Evolutionary conservation across 2,888 invertebrate species (phyloP).

Genomic region (Drosophila tanythrix): DNA sequence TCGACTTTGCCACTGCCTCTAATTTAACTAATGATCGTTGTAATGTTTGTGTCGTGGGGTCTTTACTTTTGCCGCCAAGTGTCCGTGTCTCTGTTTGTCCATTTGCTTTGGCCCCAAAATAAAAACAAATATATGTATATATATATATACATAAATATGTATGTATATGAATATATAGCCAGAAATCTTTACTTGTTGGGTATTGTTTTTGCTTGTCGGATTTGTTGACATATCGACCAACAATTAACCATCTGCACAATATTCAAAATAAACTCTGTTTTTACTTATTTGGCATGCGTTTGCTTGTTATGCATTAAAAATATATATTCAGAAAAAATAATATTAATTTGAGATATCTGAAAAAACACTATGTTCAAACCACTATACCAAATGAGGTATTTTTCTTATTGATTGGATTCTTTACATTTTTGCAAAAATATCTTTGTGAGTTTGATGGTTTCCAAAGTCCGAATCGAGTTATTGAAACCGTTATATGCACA

Average conservation of each 20-base stretch:
- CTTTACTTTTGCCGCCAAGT: constrained; percentile 70
- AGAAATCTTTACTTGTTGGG: constrained; percentile 32
- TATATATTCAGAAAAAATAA: background rate
- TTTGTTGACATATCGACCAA: constrained; percentile 56
- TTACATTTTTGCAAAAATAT: background rate
- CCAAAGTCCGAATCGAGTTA: background rate
- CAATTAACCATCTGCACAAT: constrained; percentile 67
- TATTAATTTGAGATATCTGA: background rate
- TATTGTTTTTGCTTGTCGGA: constrained; percentile 56
- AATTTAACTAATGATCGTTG: constrained; percentile 83
- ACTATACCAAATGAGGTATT: background rate
- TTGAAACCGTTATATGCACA: background rate
- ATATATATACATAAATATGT: background rate
- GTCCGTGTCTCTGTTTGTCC: constrained; percentile 69
- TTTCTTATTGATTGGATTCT: background rate
- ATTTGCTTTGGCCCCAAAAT: constrained; percentile 62
- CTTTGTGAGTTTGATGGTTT: background rate
- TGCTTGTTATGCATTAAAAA: constrained; percentile 7
- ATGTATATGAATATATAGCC: background rate
- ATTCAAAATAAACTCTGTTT: constrained; percentile 40
- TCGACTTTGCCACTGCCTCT: constrained; percentile 57
- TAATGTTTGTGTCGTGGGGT: constrained; percentile 79
- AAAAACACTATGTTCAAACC: background rate
- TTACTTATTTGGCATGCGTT: constrained; percentile 64
- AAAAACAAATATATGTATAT: constrained; percentile 3